Evolutionary conservation across 2,113 vertebrate species (phyloP).

Genomic region (Oceanites oceanicus): DNA sequence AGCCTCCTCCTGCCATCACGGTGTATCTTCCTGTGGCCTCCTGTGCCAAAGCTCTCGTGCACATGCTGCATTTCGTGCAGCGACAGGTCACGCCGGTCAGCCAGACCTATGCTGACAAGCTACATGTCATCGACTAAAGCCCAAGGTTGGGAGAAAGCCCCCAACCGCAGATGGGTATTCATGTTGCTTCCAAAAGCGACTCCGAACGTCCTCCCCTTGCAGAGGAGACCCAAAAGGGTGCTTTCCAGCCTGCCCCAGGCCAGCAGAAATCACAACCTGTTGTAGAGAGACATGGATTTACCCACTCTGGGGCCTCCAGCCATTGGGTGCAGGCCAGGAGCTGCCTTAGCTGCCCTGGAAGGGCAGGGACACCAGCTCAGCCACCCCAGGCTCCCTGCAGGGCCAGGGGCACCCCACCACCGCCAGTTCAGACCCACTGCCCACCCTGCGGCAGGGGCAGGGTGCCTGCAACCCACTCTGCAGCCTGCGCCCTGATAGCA

Average conservation of each 20-base stretch:
- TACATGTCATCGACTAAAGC: background rate
- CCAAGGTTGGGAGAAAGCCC: background rate
- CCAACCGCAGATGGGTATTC: rapidly evolving
- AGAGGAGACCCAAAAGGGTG: background rate
- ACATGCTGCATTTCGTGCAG: background rate
- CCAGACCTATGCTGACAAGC: background rate
- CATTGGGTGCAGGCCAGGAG: background rate
- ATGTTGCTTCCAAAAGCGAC: background rate
- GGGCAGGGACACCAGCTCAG: background rate
- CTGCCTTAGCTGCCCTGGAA: background rate
- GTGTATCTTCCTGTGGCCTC: background rate
- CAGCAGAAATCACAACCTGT: background rate
- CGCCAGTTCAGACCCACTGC: background rate
- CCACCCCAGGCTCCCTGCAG: rapidly evolving
- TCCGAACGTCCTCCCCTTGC: background rate
- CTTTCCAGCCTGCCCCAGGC: background rate
- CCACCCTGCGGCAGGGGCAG: background rate
- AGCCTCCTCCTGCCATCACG: background rate
- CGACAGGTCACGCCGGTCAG: background rate
- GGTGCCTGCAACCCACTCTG: background rate
- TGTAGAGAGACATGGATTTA: background rate
- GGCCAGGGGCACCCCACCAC: background rate
- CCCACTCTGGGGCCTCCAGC: background rate
- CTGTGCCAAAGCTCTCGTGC: background rate
- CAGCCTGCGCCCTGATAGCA: background rate